These are phyloP conservation scores for Ranitomeya imitator DNA, from an alignment of 2,113 vertebrate species.

Conservation along the genomic window DNA sequence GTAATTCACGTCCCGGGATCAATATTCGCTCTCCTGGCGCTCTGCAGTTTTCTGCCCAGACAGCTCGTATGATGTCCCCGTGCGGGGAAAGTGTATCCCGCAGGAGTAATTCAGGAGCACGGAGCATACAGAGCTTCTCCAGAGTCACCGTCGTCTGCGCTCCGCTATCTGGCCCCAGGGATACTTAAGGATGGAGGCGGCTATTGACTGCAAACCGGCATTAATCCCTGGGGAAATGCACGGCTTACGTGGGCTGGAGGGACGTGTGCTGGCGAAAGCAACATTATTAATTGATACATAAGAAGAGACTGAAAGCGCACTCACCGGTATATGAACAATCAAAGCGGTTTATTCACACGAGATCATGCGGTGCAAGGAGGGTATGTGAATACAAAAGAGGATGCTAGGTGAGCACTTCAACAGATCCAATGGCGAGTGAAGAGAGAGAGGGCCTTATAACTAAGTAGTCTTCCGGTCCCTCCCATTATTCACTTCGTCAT, in stretches of 20 bases:
- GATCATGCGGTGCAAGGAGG: too few relatives aligned
- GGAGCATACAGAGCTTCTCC: background rate
- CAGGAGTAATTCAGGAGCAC: slow-evolving; percentile 16
- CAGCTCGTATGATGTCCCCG: background rate
- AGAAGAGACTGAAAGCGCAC: too few relatives aligned
- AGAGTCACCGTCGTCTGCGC: background rate
- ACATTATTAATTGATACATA: slow-evolving; percentile 12
- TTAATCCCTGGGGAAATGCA: background rate
- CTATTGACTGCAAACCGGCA: slow-evolving; percentile 6
- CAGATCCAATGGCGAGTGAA: too few relatives aligned
- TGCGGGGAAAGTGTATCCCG: background rate
- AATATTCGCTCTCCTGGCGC: background rate
- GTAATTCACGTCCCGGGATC: background rate
- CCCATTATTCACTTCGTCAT: too few relatives aligned
- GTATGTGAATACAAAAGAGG: too few relatives aligned
- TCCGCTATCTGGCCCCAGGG: background rate
- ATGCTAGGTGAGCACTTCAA: too few relatives aligned
- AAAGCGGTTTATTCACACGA: too few relatives aligned
- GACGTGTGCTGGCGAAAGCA: background rate
- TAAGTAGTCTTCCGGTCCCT: too few relatives aligned
- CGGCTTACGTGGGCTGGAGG: background rate
- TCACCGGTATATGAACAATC: too few relatives aligned
- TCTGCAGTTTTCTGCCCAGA: slow-evolving; percentile 1
- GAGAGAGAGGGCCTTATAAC: too few relatives aligned
- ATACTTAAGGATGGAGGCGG: background rate